These are phyloP conservation scores for Tenthredo amoena DNA, from an alignment of 2,888 invertebrate species.

Conservation along the genomic window DNA sequence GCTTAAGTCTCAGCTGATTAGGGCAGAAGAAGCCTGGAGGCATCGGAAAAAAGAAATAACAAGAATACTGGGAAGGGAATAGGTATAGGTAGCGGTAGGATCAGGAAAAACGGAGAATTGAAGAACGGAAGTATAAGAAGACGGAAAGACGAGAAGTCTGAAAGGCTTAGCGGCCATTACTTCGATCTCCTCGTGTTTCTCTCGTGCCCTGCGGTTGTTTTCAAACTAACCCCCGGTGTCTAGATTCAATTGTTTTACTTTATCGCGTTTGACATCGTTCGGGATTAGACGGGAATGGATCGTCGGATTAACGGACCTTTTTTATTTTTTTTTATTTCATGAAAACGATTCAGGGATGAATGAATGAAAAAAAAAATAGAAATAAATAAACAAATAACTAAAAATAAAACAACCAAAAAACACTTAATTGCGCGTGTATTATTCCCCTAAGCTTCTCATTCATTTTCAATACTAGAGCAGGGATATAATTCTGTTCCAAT, in stretches of 20 bases:
- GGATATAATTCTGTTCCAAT: background rate
- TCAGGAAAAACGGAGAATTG: background rate
- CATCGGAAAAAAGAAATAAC: background rate
- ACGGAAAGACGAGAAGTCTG: slow-evolving; percentile 46
- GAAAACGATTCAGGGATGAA: background rate
- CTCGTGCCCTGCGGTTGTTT: slow-evolving; percentile 41
- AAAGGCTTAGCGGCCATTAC: slow-evolving; percentile 43
- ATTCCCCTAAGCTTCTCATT: slow-evolving; percentile 1
- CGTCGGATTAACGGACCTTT: slow-evolving; percentile 32
- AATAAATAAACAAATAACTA: background rate
- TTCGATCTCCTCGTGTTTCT: slow-evolving; percentile 46
- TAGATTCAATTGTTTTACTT: slow-evolving; percentile 49
- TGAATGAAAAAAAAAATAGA: background rate
- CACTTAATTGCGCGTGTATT: slow-evolving; percentile 13
- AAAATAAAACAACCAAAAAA: background rate
- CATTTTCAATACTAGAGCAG: background rate
- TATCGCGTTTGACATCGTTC: slow-evolving; percentile 47
- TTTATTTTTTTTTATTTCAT: background rate
- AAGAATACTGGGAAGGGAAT: background rate
- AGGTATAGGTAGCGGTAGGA: background rate
- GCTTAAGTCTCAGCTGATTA: slow-evolving; percentile 48
- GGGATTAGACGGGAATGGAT: slow-evolving; percentile 45
- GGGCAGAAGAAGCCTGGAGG: background rate
- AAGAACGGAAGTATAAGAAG: background rate
- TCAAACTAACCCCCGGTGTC: slow-evolving; percentile 37